Conservation (phyloP, 2,888 invertebrate species). For the Sacculina carcini region DNA sequence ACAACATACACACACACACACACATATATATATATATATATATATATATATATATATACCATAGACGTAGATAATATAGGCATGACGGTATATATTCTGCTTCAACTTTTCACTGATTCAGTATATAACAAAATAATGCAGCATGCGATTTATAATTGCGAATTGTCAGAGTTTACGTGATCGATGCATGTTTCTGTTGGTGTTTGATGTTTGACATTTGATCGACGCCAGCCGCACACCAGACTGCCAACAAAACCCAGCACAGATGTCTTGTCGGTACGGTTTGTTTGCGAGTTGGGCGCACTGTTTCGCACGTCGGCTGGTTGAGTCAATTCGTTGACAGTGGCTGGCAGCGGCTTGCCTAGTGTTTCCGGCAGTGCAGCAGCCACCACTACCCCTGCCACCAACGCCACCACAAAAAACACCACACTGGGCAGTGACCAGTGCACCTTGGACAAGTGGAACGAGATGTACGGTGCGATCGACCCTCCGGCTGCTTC, state of each 20-base stretch:
- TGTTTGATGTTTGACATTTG: not conserved
- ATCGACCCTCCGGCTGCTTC: conserved; percentile 25
- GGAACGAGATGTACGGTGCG: conserved; percentile 21
- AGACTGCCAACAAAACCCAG: too few species aligned
- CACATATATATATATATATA: too few species aligned
- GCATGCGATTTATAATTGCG: too few species aligned
- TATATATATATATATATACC: not conserved
- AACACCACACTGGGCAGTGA: not conserved
- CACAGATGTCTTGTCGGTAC: too few species aligned
- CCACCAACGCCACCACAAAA: not conserved
- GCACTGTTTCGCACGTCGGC: too few species aligned
- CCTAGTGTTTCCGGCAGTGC: not conserved
- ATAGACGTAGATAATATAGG: not conserved
- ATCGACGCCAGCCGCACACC: not conserved
- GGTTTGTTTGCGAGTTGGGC: too few species aligned
- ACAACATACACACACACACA: too few species aligned
- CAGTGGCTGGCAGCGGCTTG: not conserved
- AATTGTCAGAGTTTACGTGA: too few species aligned
- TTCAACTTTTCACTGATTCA: too few species aligned
- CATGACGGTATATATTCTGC: not conserved
- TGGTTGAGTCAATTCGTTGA: too few species aligned
- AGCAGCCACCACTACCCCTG: not conserved
- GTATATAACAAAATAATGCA: too few species aligned
- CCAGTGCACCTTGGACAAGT: conserved; percentile 6
- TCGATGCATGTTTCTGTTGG: not conserved